Evolutionary conservation across 2,797 vertebrate species (phyloP).

Genomic region (Tadarida brasiliensis): DNA sequence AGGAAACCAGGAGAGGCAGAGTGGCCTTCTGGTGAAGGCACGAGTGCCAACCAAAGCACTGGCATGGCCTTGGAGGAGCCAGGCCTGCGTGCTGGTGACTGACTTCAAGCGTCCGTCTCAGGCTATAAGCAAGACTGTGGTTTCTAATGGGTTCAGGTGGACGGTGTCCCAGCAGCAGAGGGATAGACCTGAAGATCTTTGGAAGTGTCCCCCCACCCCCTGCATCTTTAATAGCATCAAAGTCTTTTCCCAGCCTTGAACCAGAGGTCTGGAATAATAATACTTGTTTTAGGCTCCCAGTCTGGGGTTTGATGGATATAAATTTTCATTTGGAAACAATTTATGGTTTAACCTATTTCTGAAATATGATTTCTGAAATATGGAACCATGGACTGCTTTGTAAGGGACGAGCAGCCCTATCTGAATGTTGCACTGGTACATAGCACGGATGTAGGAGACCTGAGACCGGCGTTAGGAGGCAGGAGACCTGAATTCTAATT

Average conservation of each 20-base stretch:
- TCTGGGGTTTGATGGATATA: background rate
- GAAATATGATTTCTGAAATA: background rate
- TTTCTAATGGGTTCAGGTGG: background rate
- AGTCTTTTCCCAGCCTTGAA: constrained; percentile 1
- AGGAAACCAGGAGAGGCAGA: constrained; percentile 46
- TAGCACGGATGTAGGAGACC: background rate
- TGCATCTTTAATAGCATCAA: background rate
- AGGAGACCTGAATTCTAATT: constrained; percentile 12
- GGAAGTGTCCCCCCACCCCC: background rate
- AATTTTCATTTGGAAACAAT: background rate
- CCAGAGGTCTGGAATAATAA: background rate
- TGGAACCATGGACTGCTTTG: background rate
- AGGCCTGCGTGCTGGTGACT: background rate
- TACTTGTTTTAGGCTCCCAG: background rate
- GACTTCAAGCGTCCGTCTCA: background rate
- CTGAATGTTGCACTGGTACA: background rate
- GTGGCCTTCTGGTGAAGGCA: constrained; percentile 62
- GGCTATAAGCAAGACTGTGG: background rate
- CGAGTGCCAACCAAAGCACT: background rate
- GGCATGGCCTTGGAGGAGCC: background rate
- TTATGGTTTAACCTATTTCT: constrained; percentile 26
- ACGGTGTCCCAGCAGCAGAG: background rate
- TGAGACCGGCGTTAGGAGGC: background rate
- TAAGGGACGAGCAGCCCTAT: background rate
- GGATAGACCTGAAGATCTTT: background rate